Evolutionary conservation across 2,797 vertebrate species (phyloP).

Genomic region (Alcedo quadribrachys): DNA sequence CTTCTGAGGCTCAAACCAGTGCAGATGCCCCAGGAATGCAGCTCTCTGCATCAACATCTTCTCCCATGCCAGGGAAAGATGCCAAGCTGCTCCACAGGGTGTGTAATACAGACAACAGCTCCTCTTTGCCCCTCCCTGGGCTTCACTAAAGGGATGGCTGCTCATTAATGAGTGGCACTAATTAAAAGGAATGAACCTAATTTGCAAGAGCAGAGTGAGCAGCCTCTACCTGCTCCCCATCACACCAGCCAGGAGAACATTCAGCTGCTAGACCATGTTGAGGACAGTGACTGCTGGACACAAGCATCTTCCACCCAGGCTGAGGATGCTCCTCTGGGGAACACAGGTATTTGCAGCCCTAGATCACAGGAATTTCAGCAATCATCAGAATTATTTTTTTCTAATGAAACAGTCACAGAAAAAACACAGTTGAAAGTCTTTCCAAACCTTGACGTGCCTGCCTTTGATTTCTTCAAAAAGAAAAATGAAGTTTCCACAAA

Average conservation of each 20-base stretch:
- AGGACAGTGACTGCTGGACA: neutral
- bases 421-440: neutral
- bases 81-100: neutral
- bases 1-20: neutral
- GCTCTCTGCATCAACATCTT: neutral
- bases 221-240: neutral
- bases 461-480: slow-evolving; percentile 33
- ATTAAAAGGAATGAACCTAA: neutral
- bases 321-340: neutral
- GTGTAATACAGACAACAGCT: neutral
- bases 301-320: neutral
- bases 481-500: neutral
- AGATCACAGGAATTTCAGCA: neutral
- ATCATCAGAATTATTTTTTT: neutral
- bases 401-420: neutral
- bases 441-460: neutral
- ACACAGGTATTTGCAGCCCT: neutral
- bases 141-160: neutral
- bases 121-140: neutral
- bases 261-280: neutral
- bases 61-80: neutral
- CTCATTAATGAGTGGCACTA: neutral
- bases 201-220: neutral
- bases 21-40: neutral
- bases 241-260: neutral